A percentile compares a stretch with the other conserved stretches of the same genome.
phyloP scores from a whole-genome alignment of 2,113 vertebrate species.

The Chroicocephalus ridibundus region DNA sequence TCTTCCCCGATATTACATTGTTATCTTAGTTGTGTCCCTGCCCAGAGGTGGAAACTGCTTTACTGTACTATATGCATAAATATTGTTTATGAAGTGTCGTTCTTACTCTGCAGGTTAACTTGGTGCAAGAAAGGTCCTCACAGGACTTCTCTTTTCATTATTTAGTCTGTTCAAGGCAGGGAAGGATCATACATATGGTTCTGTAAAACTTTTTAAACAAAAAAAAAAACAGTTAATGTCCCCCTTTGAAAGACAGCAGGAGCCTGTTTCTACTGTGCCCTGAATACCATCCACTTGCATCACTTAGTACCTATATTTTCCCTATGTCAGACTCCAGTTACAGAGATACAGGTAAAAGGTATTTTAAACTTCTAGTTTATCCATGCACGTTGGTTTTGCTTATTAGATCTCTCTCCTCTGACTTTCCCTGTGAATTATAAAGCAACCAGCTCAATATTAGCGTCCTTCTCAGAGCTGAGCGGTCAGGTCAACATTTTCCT shows the following conservation, averaged over 20 bases:
- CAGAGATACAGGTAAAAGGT: not conserved
- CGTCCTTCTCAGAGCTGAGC: not conserved
- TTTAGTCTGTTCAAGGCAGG: not conserved
- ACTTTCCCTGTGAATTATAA: not conserved
- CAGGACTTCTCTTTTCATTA: slow-evolving; percentile 23
- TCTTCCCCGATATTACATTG: not conserved
- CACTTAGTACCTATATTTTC: not conserved
- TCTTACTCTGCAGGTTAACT: slow-evolving; percentile 19
- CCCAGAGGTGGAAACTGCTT: not conserved
- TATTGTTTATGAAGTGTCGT: slow-evolving; percentile 2
- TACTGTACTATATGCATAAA: not conserved
- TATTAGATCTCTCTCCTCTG: not conserved
- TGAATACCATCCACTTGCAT: not conserved
- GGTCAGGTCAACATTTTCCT: not conserved
- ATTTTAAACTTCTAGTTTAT: not conserved
- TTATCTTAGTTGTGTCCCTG: not conserved
- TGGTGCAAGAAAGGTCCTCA: not conserved
- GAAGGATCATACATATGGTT: not conserved
- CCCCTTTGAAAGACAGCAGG: not conserved
- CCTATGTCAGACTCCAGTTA: not conserved
- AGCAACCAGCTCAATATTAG: not conserved
- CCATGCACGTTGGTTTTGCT: not conserved
- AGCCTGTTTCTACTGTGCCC: not conserved
- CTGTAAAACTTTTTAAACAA: not conserved
- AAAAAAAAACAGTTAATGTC: not conserved